phyloP scores from a whole-genome alignment of 2,888 invertebrate genomes.

The Imbricaverruca yamaguchii region DNA sequence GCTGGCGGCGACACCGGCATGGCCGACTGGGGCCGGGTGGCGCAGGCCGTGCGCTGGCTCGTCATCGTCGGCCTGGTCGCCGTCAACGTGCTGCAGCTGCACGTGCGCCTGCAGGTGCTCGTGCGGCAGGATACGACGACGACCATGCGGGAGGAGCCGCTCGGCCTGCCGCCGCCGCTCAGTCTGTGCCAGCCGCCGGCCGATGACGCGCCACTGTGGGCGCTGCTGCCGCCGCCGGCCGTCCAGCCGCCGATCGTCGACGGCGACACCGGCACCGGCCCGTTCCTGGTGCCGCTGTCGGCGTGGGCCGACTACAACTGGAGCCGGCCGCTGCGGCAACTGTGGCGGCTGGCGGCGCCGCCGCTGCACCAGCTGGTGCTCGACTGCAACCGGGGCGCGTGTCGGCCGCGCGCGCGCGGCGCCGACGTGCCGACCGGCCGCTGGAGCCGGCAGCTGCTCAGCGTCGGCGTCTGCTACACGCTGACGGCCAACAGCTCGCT shows the following conservation, averaged over 20 bases:
- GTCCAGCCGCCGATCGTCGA: background rate
- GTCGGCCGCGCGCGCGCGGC: background rate
- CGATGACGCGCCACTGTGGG: background rate
- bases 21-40: background rate
- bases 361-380: background rate
- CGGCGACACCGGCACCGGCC: background rate
- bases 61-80: background rate
- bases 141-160: background rate
- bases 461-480: background rate
- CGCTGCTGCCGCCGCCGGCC: background rate
- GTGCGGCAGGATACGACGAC: background rate
- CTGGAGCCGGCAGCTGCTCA: background rate
- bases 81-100: too few relatives aligned
- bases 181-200: background rate
- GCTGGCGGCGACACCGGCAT: background rate
- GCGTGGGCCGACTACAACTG: background rate
- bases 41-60: background rate
- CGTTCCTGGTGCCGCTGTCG: background rate
- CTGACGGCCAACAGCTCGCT: constrained; percentile 13
- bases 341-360: background rate
- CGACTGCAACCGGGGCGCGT: background rate
- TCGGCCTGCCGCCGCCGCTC: background rate
- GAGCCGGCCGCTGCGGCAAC: background rate
- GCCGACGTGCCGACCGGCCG: background rate
- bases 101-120: background rate